Evolutionary conservation across 2,797 vertebrate genomes (phyloP), one percentile per base, ranked within the genome.

Genomic region (Sebastes oblongus): DNA sequence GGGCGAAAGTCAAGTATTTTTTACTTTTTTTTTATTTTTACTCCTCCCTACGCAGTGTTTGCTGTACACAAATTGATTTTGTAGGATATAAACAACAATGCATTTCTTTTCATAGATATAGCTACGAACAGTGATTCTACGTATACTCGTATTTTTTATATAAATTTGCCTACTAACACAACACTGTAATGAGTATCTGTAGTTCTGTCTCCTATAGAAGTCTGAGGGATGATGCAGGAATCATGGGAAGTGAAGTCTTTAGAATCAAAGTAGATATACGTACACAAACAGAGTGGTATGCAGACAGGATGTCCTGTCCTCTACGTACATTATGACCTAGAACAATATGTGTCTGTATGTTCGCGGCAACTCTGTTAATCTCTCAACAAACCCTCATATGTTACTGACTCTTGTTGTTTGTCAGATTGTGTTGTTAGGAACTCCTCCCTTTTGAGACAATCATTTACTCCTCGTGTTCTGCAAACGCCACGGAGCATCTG

Each of bases 381-480:
- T 18, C 42, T 46, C 42, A 46, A 46, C 42, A 46, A 46, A 46
- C 14, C 6, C 42, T 46, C 42, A 46, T 18, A 3, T 18, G 55
- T 27, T 16, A 46, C 69, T 4, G 42, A 16, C 4, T 27, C 14
- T 18, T 30, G 4, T 2, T 55, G 11, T 12, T 2, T 16, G 32
- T 20, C 39, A 42, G 14, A 42, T 42, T 42, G 39, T 42, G 39
- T 42, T 77, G 20, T 77, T 25, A 10, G 46, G 34, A 42, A 25
- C 24, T 66, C 9, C 34, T 32, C 42, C 54, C 12, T 24, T 42
- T 18, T 11, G n/a, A 5, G 8, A 10, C 22, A 66, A 83, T 83
- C 9, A 84, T 88, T 86, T 22, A 85, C 75, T 29, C 30, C 1
- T 14, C 5, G 4, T 54, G 20, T 42, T 75, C 32, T 62, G 30